phyloP scores from a whole-genome alignment of 2,113 vertebrate genomes.

The Hipposideros armiger region DNA sequence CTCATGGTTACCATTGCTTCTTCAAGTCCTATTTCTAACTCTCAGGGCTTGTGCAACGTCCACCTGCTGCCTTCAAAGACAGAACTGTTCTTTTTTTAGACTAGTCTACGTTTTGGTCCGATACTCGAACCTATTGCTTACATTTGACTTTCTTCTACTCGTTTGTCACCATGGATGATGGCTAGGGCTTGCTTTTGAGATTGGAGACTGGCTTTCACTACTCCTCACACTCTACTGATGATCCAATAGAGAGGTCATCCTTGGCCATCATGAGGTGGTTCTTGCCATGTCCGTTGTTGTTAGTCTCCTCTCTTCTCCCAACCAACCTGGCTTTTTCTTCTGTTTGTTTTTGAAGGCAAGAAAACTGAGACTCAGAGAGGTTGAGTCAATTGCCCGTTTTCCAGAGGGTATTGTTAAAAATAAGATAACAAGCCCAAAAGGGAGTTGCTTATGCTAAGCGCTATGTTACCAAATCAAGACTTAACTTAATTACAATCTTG shows the following conservation, averaged over 20 bases:
- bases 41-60: not conserved
- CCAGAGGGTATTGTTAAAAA: not conserved
- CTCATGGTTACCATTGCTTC: not conserved
- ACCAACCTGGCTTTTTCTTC: not conserved
- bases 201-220: not conserved
- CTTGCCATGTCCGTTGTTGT: not conserved
- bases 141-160: not conserved
- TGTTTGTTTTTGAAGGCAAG: not conserved
- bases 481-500: not conserved
- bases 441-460: not conserved
- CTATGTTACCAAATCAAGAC: not conserved
- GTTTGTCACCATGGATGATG: not conserved
- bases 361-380: not conserved
- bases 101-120: not conserved
- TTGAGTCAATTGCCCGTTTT: not conserved
- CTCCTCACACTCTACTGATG: not conserved
- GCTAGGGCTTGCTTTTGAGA: not conserved
- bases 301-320: not conserved
- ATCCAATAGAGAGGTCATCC: not conserved
- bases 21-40: not conserved
- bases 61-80: not conserved
- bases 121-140: not conserved
- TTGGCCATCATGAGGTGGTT: not conserved
- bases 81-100: not conserved
- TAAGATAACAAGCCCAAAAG: not conserved